Evolutionary conservation across 2,113 vertebrate species (phyloP).

Genomic region (Rana temporaria): DNA sequence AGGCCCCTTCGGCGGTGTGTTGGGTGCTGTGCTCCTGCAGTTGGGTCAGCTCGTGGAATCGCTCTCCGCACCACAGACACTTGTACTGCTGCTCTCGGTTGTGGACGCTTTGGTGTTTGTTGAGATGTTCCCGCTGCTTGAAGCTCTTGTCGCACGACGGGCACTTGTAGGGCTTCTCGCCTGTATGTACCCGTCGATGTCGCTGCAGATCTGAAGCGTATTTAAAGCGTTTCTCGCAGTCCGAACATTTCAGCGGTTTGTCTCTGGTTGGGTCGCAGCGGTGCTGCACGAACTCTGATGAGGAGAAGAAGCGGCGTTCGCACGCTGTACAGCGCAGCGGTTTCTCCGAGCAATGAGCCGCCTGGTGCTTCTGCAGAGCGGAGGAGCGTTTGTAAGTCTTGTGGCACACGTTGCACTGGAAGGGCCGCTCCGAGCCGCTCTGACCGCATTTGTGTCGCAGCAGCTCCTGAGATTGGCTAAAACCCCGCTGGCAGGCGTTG

Average conservation of each 20-base stretch:
- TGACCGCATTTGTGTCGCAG: slow-evolving; percentile 94
- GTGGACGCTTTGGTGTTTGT: slow-evolving; percentile 94
- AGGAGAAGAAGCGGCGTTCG: slow-evolving; percentile 94
- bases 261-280: slow-evolving; percentile 92
- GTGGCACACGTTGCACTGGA: slow-evolving; percentile 92
- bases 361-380: slow-evolving; percentile 94
- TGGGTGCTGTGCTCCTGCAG: slow-evolving; percentile 96
- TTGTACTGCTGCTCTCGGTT: slow-evolving; percentile 96
- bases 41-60: slow-evolving; percentile 90
- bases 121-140: slow-evolving; percentile 95
- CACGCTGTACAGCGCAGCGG: slow-evolving; percentile 95
- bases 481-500: slow-evolving; percentile 94
- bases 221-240: slow-evolving; percentile 97
- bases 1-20: slow-evolving; percentile 88
- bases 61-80: slow-evolving; percentile 96
- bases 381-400: slow-evolving; percentile 96
- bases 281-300: slow-evolving; percentile 95
- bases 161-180: slow-evolving; percentile 97
- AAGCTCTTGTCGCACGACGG: slow-evolving; percentile 94
- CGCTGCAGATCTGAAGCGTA: slow-evolving; percentile 96
- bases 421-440: slow-evolving; percentile 85
- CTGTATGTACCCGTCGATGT: slow-evolving; percentile 91
- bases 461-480: slow-evolving; percentile 93
- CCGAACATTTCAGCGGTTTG: slow-evolving; percentile 93
- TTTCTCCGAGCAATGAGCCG: slow-evolving; percentile 92